Evolutionary conservation across 2,113 vertebrate genomes (phyloP).

Genomic region (Burhinus oedicnemus): DNA sequence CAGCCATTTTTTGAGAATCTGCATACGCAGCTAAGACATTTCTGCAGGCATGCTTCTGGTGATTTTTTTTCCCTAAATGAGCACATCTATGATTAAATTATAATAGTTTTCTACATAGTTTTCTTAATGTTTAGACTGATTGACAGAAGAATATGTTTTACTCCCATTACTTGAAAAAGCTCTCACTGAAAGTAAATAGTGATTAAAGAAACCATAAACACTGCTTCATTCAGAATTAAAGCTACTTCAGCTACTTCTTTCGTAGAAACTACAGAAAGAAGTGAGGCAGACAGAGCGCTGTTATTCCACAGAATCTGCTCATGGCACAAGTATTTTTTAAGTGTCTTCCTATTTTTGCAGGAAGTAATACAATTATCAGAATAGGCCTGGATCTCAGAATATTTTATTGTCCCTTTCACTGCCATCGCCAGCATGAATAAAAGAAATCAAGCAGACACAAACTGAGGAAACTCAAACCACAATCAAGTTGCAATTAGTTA

Average conservation of each 20-base stretch:
- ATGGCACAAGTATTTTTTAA: background rate
- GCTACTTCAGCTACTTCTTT: slow-evolving; percentile 8
- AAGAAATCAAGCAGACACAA: background rate
- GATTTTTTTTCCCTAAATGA: background rate
- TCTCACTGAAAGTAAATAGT: slow-evolving; percentile 51
- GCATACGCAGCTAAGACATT: background rate
- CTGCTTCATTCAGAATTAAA: slow-evolving; percentile 2
- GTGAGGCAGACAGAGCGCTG: rapidly evolving
- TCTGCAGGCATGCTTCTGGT: background rate
- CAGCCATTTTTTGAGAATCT: background rate
- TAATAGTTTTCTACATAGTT: slow-evolving; percentile 5
- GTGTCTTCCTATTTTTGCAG: background rate
- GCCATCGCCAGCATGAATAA: background rate
- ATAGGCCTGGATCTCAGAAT: background rate
- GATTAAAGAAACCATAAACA: slow-evolving; percentile 50
- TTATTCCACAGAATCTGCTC: background rate
- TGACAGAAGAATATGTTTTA: slow-evolving; percentile 20
- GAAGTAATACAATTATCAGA: background rate
- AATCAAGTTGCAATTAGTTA: background rate
- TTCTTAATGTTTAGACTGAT: slow-evolving; percentile 17
- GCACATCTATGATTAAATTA: slow-evolving; percentile 1
- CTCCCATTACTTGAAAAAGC: slow-evolving; percentile 15
- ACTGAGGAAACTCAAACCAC: background rate
- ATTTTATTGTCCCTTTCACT: background rate
- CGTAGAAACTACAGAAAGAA: background rate